A percentile compares a stretch with the other conserved stretches of the same genome.
These are phyloP conservation scores for Hypotaenidia okinawae DNA, from an alignment of 2,797 vertebrate species.

Conservation along the genomic window DNA sequence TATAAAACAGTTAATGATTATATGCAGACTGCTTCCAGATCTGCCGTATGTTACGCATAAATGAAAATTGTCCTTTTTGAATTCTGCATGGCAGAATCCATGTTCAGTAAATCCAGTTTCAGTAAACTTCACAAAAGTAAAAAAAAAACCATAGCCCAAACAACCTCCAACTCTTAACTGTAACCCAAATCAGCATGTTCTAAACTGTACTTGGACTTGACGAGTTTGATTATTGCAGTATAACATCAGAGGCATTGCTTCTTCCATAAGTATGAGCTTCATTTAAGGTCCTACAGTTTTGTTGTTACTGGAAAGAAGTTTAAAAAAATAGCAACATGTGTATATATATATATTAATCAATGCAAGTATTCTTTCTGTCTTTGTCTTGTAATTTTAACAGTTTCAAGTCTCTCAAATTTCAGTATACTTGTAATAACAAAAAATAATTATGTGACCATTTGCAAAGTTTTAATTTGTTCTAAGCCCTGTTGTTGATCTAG, in stretches of 20 bases:
- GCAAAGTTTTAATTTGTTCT: slow-evolving; percentile 35
- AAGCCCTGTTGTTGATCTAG: slow-evolving; percentile 38
- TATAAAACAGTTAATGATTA: background rate
- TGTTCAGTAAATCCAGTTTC: background rate
- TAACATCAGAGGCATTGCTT: background rate
- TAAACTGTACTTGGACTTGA: background rate
- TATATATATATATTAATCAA: background rate
- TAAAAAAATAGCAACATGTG: background rate
- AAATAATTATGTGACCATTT: slow-evolving; percentile 2
- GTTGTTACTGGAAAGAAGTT: background rate
- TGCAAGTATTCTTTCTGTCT: background rate
- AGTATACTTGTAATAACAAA: background rate
- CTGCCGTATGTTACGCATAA: slow-evolving; percentile 17
- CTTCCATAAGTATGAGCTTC: background rate
- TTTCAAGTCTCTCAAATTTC: slow-evolving; percentile 36
- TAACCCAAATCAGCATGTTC: background rate
- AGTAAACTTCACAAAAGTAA: background rate
- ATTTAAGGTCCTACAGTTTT: background rate
- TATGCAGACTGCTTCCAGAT: background rate
- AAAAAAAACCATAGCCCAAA: background rate
- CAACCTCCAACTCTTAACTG: background rate
- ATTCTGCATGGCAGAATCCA: slow-evolving; percentile 4
- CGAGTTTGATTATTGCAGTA: background rate
- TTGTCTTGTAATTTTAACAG: background rate
- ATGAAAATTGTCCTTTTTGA: slow-evolving; percentile 49